Evolutionary conservation across 2,888 invertebrate species (phyloP).

Genomic region (Matsumyia berberina): DNA sequence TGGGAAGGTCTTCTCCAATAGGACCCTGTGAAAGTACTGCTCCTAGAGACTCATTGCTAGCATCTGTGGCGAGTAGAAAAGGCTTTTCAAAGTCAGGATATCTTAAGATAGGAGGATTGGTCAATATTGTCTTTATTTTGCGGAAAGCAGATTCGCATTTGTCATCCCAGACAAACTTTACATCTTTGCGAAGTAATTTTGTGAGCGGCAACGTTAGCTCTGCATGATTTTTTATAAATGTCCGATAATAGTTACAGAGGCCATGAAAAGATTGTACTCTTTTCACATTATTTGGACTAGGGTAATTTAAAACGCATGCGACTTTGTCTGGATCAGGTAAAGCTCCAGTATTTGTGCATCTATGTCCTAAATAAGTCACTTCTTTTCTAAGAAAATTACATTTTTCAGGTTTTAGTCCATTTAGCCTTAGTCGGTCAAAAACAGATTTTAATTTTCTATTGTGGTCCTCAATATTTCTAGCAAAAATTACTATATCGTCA

Average conservation of each 20-base stretch:
- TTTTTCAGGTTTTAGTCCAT: too few relatives aligned
- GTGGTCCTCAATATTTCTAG: too few relatives aligned
- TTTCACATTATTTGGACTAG: background rate
- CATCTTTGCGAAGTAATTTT: too few relatives aligned
- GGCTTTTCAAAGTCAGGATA: background rate
- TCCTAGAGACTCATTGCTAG: background rate
- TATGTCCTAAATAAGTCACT: background rate
- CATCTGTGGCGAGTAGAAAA: background rate
- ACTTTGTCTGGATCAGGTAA: slow-evolving; percentile 1
- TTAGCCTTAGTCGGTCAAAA: too few relatives aligned
- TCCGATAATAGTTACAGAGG: background rate
- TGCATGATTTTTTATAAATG: too few relatives aligned
- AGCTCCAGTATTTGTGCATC: background rate
- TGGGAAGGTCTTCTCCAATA: background rate
- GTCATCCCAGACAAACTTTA: too few relatives aligned
- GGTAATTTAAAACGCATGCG: background rate
- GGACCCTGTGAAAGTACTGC: background rate
- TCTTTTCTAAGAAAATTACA: too few relatives aligned
- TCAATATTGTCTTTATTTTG: background rate
- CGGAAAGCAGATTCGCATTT: background rate
- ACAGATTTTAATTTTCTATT: too few relatives aligned
- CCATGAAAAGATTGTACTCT: background rate
- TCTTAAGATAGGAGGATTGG: background rate
- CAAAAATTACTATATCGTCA: too few relatives aligned
- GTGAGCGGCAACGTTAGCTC: too few relatives aligned